Evolutionary conservation across 2,888 invertebrate species (phyloP).

Genomic region (Tenthredo scrophulariae): DNA sequence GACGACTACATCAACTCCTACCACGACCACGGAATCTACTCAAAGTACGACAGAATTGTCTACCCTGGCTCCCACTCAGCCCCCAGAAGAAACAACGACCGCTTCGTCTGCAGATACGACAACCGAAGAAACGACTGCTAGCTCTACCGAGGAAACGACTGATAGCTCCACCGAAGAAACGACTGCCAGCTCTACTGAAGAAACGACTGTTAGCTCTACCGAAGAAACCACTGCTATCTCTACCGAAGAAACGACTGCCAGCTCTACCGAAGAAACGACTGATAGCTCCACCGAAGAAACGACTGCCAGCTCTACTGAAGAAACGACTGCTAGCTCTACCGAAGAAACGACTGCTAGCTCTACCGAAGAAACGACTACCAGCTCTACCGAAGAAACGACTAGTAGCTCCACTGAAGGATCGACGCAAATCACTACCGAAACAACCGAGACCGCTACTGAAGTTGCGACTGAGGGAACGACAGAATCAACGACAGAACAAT

Average conservation of each 20-base stretch:
- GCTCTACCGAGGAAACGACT: constrained; percentile 18
- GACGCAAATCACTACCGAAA: no score
- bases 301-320: no score
- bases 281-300: no score
- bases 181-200: not conserved
- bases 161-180: not conserved
- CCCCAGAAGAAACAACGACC: constrained; percentile 51
- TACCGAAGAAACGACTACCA: no score
- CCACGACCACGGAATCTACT: constrained; percentile 5
- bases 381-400: no score
- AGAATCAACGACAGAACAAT: constrained; percentile 26
- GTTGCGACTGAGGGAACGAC: constrained; percentile 8
- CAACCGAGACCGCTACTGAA: no score
- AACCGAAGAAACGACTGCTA: constrained; percentile 44
- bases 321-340: no score
- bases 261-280: constrained; percentile 20
- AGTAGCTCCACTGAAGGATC: no score
- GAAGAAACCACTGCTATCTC: constrained; percentile 36
- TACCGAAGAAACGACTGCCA: constrained; percentile 4
- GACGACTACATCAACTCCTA: constrained; percentile 6
- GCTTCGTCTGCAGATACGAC: constrained; percentile 51
- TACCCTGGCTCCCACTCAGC: constrained; percentile 45
- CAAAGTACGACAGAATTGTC: constrained; percentile 36
- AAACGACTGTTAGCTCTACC: constrained; percentile 37
- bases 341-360: no score